phyloP scores from a whole-genome alignment of 2,797 vertebrate species.

The Atherinosoma microstoma region DNA sequence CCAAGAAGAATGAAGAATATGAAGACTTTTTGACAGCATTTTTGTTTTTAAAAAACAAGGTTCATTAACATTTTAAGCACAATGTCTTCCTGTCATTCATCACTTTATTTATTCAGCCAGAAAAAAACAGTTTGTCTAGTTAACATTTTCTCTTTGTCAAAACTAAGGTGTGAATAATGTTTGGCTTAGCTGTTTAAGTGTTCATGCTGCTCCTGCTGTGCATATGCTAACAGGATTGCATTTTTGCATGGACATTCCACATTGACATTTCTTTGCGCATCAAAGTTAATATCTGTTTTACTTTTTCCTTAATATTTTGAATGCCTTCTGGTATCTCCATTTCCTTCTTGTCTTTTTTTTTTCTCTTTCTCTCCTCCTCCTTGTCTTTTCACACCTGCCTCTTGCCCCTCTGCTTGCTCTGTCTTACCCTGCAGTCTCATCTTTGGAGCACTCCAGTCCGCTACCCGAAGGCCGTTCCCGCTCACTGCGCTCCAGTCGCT shows the following conservation, averaged over 20 bases:
- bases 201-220: conserved; percentile 26
- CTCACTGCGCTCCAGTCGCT: conserved; percentile 86
- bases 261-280: conserved; percentile 58
- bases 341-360: conserved; percentile 27
- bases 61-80: not conserved
- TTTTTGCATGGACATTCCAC: conserved; percentile 54
- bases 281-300: conserved; percentile 62
- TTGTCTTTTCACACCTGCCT: conserved; percentile 15
- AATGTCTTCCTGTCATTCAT: not conserved
- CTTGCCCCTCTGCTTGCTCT: conserved; percentile 37
- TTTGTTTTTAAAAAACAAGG: not conserved
- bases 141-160: not conserved
- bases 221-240: conserved; percentile 26
- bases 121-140: not conserved
- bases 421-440: conserved; percentile 84
- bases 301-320: conserved; percentile 54
- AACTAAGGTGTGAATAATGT: not conserved
- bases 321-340: conserved; percentile 65
- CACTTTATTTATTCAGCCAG: not conserved
- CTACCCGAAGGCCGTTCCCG: conserved; percentile 89
- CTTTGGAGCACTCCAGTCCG: conserved; percentile 92
- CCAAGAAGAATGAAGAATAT: not conserved
- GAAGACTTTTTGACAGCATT: not conserved
- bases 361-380: conserved; percentile 8
- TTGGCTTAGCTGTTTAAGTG: not conserved